A percentile compares a stretch with the other conserved stretches of the same genome.
phyloP scores from a whole-genome alignment of 2,888 invertebrate genomes.

The Neocrepidodera transversa region DNA sequence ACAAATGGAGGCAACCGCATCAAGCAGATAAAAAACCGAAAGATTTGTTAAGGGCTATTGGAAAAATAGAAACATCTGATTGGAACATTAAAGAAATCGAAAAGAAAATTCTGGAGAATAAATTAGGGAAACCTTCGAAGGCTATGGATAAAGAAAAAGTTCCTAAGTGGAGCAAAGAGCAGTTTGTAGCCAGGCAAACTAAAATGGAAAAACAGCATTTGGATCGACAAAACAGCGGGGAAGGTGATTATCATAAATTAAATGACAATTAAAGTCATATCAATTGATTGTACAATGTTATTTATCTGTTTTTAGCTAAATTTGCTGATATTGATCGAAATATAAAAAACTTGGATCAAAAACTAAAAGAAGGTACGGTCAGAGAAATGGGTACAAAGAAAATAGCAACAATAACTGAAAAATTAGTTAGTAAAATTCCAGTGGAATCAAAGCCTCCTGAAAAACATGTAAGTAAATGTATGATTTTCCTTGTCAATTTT shows the following conservation, averaged over 20 bases:
- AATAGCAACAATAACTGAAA: conserved; percentile 88
- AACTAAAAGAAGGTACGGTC: conserved; percentile 78
- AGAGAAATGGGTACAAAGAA: conserved; percentile 75
- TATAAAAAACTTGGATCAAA: conserved; percentile 73
- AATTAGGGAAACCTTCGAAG: conserved; percentile 61
- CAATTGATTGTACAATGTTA: background rate
- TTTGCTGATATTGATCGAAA: conserved; percentile 77
- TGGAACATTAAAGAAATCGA: conserved; percentile 93
- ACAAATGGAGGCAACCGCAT: conserved; percentile 71
- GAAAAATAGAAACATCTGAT: conserved; percentile 81
- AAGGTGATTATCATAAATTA: conserved; percentile 51
- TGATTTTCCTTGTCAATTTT: too few species aligned
- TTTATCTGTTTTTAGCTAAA: conserved; percentile 63
- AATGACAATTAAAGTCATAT: background rate
- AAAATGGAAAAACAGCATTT: conserved; percentile 73
- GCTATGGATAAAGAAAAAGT: conserved; percentile 73
- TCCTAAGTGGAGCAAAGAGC: conserved; percentile 90
- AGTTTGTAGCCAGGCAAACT: conserved; percentile 73
- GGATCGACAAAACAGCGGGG: conserved; percentile 66
- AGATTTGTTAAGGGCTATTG: conserved; percentile 85
- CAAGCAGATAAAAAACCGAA: conserved; percentile 79
- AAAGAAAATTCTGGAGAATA: conserved; percentile 83
- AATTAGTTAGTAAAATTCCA: conserved; percentile 65
- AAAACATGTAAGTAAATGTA: conserved; percentile 65
- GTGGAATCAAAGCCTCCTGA: conserved; percentile 52